Percentiles rank a stretch among this genome's conserved stretches.
phyloP scores from a whole-genome alignment of 2,888 invertebrate genomes.

The Cosmia trapezina region DNA sequence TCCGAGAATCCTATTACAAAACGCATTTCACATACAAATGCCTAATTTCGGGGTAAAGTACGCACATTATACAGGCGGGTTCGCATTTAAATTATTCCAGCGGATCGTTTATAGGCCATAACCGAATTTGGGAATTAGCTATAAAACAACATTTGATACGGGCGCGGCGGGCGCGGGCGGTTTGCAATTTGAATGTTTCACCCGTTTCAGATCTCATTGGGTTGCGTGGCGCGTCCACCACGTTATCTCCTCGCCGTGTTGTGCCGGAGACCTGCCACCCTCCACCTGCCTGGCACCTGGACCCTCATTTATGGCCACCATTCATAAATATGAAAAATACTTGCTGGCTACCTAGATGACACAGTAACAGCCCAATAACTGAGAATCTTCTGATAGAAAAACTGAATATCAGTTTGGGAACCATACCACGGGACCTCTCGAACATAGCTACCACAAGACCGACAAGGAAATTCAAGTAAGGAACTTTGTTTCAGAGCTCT shows the following conservation, averaged over 20 bases:
- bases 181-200: conserved; percentile 89
- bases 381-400: neutral
- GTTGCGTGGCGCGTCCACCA: conserved; percentile 86
- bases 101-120: conserved; percentile 91
- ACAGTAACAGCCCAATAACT: neutral
- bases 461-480: neutral
- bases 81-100: conserved; percentile 90
- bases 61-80: conserved; percentile 89
- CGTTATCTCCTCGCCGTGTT: conserved; percentile 70
- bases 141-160: conserved; percentile 91
- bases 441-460: neutral
- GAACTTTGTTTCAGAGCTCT: neutral
- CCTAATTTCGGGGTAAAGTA: conserved; percentile 89
- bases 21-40: conserved; percentile 91
- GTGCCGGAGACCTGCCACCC: conserved; percentile 32
- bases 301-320: neutral
- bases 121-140: conserved; percentile 91
- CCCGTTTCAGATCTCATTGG: conserved; percentile 87
- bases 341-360: neutral
- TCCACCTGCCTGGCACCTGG: conserved; percentile 26
- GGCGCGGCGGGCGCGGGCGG: conserved; percentile 86
- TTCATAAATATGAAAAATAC: neutral
- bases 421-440: neutral
- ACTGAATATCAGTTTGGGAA: neutral
- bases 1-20: conserved; percentile 87